Evolutionary conservation across 2,113 vertebrate species (phyloP).

Genomic region (Mungos mungo): DNA sequence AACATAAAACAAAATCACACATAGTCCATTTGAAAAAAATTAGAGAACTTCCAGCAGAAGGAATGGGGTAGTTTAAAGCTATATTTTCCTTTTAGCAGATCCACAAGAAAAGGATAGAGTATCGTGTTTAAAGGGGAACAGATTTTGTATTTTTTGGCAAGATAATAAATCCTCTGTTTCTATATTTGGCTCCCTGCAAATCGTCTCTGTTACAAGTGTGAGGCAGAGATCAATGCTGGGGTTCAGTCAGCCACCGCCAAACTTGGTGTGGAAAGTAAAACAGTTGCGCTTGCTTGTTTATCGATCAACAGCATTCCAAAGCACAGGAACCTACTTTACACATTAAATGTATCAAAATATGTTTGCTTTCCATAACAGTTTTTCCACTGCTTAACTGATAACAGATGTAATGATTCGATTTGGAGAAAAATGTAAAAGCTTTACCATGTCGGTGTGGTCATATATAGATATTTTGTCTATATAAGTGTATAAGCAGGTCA

Average conservation of each 20-base stretch:
- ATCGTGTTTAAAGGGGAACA: constrained; percentile 82
- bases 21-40: constrained; percentile 47
- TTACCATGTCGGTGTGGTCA: constrained; percentile 13
- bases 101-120: constrained; percentile 79
- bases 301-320: constrained; percentile 67
- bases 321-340: constrained; percentile 64
- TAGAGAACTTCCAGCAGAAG: constrained; percentile 67
- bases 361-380: constrained; percentile 64
- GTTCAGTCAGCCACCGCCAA: constrained; percentile 79
- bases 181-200: constrained; percentile 83
- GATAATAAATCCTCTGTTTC: constrained; percentile 83
- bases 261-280: constrained; percentile 80
- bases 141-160: constrained; percentile 84
- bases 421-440: constrained; percentile 49
- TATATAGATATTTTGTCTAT: constrained; percentile 55
- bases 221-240: constrained; percentile 81
- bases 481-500: constrained; percentile 77
- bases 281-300: constrained; percentile 65
- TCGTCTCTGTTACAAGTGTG: constrained; percentile 74
- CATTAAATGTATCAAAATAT: constrained; percentile 69
- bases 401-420: constrained; percentile 80
- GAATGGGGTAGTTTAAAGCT: constrained; percentile 63
- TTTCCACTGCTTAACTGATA: constrained; percentile 77
- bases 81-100: constrained; percentile 79
- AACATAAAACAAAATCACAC: constrained; percentile 58